These are phyloP conservation scores for Clupea harengus DNA, from an alignment of 2,113 vertebrate species.

Conservation along the genomic window DNA sequence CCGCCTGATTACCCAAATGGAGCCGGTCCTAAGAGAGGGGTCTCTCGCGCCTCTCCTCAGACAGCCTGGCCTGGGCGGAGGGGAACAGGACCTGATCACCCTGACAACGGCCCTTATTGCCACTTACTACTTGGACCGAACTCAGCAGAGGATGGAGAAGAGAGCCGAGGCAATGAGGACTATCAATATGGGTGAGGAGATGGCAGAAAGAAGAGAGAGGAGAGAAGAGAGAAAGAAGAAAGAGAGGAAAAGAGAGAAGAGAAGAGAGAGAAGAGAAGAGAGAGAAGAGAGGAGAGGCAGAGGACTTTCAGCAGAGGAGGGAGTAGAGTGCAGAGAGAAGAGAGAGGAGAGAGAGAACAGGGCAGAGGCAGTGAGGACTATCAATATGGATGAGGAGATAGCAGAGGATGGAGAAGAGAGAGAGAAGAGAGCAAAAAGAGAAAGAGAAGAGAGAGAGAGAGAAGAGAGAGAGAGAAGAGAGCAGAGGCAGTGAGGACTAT, in stretches of 20 bases:
- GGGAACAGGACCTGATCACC: slow-evolving; percentile 65
- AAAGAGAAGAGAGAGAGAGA: too few relatives aligned
- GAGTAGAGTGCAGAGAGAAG: slow-evolving; percentile 42
- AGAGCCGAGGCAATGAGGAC: slow-evolving; percentile 51
- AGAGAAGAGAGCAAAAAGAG: too few relatives aligned
- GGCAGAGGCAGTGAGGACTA: slow-evolving; percentile 49
- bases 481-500: too few relatives aligned
- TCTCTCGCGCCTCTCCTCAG: slow-evolving; percentile 46
- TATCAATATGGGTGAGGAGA: slow-evolving; percentile 57
- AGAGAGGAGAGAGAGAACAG: slow-evolving; percentile 39
- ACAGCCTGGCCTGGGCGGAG: slow-evolving; percentile 42
- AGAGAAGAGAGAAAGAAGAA: too few relatives aligned
- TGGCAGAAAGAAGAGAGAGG: neutral
- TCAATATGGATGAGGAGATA: slow-evolving; percentile 54
- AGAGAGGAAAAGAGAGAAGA: too few relatives aligned
- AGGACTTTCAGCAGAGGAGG: too few relatives aligned
- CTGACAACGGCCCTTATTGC: slow-evolving; percentile 65
- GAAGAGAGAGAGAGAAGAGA: too few relatives aligned
- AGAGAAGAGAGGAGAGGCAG: too few relatives aligned
- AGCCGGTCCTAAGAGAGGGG: slow-evolving; percentile 54
- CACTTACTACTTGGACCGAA: slow-evolving; percentile 65
- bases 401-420: too few relatives aligned
- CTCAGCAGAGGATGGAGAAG: slow-evolving; percentile 65
- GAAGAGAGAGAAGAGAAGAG: too few relatives aligned
- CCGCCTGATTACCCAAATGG: neutral